These are phyloP conservation scores for Mycogona germanica DNA, from an alignment of 2,888 invertebrate species.

Conservation along the genomic window DNA sequence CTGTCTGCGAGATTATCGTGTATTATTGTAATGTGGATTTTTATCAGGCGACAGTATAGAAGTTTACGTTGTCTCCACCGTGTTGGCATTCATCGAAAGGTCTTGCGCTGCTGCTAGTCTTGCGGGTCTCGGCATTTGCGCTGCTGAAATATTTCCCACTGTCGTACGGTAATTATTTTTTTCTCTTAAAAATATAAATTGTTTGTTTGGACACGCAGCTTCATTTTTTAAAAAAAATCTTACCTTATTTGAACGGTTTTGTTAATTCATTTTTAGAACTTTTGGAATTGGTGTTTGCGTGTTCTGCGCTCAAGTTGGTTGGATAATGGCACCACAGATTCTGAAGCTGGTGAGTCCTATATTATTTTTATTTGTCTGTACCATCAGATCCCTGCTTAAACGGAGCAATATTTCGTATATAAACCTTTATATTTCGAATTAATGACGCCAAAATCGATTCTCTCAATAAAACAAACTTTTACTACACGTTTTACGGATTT, in stretches of 20 bases:
- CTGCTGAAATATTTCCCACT: constrained; percentile 19
- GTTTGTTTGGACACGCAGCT: not conserved
- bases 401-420: too few species aligned
- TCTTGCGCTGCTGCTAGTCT: constrained; percentile 17
- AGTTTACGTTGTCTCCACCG: constrained; percentile 13
- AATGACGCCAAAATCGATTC: too few species aligned
- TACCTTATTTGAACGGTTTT: too few species aligned
- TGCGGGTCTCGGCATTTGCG: constrained; percentile 19
- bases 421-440: too few species aligned
- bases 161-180: constrained; percentile 14
- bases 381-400: too few species aligned
- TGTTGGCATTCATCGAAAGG: constrained; percentile 15
- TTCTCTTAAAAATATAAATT: too few species aligned
- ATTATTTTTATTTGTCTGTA: too few species aligned
- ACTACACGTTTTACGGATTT: too few species aligned
- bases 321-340: constrained; percentile 16
- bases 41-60: constrained; percentile 2
- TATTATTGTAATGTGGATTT: not conserved
- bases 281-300: constrained; percentile 19
- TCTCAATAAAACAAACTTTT: too few species aligned
- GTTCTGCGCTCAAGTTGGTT: constrained; percentile 16
- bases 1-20: not conserved
- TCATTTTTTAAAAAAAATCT: not conserved
- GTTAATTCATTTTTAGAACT: constrained; percentile 3
- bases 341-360: constrained; percentile 16